Percentiles rank a stretch among this genome's conserved stretches.
phyloP scores from a whole-genome alignment of 2,888 invertebrate species.

The Hemistola chrysoprasaria region DNA sequence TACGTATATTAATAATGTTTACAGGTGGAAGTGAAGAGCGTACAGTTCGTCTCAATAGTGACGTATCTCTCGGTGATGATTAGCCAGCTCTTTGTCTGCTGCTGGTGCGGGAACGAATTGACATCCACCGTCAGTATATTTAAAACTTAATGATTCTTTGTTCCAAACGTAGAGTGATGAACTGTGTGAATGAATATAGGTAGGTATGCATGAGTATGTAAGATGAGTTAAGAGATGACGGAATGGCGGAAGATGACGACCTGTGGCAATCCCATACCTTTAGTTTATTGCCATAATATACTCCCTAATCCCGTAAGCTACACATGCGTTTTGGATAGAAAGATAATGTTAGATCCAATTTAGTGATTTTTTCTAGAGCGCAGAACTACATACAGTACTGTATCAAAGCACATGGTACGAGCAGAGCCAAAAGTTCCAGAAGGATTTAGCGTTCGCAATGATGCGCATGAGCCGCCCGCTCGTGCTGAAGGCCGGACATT shows the following conservation, averaged over 20 bases:
- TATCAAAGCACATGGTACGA: slow-evolving; percentile 80
- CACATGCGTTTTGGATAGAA: no score
- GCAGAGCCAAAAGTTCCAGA: slow-evolving; percentile 67
- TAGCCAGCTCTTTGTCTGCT: slow-evolving; percentile 74
- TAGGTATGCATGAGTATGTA: no score
- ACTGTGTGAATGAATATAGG: no score
- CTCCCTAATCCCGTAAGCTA: no score
- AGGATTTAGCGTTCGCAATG: slow-evolving; percentile 69
- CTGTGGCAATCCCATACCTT: no score
- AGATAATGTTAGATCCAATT: no score
- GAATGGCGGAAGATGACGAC: no score
- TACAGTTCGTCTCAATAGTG: slow-evolving; percentile 66
- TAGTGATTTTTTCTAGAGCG: slow-evolving; percentile 49
- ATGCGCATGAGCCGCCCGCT: slow-evolving; percentile 66
- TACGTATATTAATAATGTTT: no score
- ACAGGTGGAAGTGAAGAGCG: slow-evolving; percentile 64
- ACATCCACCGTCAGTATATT: slow-evolving; percentile 57
- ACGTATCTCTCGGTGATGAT: slow-evolving; percentile 72
- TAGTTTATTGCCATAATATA: no score
- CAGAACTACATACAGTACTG: slow-evolving; percentile 66
- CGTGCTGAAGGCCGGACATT: slow-evolving; percentile 29
- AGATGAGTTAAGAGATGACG: no score
- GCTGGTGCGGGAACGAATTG: slow-evolving; percentile 80
- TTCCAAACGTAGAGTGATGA: no score
- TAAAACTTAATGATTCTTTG: no score